These are phyloP conservation scores for Sarcophaga subvicina DNA, from an alignment of 2,888 invertebrate genomes.

Conservation along the genomic window DNA sequence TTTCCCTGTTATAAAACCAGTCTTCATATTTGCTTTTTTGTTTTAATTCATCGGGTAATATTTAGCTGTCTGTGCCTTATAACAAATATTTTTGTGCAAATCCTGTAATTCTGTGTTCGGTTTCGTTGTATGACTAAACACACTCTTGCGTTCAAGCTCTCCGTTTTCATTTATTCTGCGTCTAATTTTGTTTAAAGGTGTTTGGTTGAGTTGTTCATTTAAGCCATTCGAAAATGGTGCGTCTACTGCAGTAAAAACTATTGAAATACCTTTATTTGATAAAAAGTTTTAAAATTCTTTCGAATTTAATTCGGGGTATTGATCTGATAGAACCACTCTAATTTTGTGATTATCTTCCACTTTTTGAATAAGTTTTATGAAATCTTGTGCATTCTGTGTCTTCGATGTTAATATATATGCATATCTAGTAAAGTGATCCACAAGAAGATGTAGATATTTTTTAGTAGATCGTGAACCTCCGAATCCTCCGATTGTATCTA, in stretches of 20 bases:
- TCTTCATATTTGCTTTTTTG: constrained; percentile 17
- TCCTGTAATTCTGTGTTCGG: constrained; percentile 50
- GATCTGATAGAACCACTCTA: constrained; percentile 2
- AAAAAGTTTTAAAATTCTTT: too few relatives aligned
- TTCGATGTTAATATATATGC: constrained; percentile 69
- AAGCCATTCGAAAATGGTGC: too few relatives aligned
- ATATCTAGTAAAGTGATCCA: constrained; percentile 71
- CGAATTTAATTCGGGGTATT: too few relatives aligned
- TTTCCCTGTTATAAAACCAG: constrained; percentile 38
- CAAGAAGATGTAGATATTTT: constrained; percentile 71
- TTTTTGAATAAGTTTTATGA: constrained; percentile 72
- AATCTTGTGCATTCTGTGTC: constrained; percentile 70
- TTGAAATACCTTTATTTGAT: too few relatives aligned
- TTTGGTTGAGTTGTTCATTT: constrained; percentile 47
- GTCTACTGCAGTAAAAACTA: too few relatives aligned
- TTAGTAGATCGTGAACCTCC: constrained; percentile 75
- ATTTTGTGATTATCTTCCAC: constrained; percentile 69
- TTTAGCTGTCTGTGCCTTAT: constrained; percentile 42
- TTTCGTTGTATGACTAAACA: constrained; percentile 53
- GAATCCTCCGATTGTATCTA: constrained; percentile 76
- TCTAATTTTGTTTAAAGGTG: too few relatives aligned
- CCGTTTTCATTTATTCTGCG: too few relatives aligned
- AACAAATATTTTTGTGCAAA: constrained; percentile 59
- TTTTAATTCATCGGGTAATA: constrained; percentile 61
- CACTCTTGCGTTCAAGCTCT: constrained; percentile 56